phyloP scores from a whole-genome alignment of 1,140 invertebrate species.

The Pachypeltis micranthus region DNA sequence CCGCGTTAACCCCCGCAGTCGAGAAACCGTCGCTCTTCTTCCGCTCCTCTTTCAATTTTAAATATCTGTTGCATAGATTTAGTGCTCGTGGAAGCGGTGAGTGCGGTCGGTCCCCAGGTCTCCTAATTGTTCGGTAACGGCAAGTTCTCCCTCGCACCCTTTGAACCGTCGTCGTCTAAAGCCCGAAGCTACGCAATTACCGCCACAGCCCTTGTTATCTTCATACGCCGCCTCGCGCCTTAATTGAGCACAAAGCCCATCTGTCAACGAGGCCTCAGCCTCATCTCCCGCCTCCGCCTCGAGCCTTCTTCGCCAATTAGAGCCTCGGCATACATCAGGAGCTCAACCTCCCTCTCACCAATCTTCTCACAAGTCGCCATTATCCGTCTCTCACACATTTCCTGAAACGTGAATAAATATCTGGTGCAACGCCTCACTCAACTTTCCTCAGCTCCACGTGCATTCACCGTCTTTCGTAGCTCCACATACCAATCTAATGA shows the following conservation, averaged over 20 bases:
- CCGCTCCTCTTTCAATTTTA: not conserved
- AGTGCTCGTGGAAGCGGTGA: not conserved
- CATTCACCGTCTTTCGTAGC: too few relatives aligned
- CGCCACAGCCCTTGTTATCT: not conserved
- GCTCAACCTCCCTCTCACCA: too few relatives aligned
- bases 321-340: not conserved
- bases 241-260: not conserved
- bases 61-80: not conserved
- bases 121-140: too few relatives aligned
- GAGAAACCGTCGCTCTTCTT: not conserved
- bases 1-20: not conserved
- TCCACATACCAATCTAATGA: too few relatives aligned
- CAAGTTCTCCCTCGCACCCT: too few relatives aligned
- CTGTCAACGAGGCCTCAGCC: not conserved
- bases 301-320: constrained; percentile 1
- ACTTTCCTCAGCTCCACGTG: too few relatives aligned
- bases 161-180: not conserved
- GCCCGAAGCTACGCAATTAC: not conserved
- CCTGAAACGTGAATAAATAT: too few relatives aligned
- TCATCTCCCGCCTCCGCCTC: not conserved
- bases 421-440: too few relatives aligned
- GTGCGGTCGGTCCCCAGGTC: not conserved
- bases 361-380: too few relatives aligned
- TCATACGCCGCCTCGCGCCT: not conserved
- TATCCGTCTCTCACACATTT: too few relatives aligned